Base-by-base conservation (phyloP, 2,888 invertebrate species). In the Troilus luridus region DNA sequence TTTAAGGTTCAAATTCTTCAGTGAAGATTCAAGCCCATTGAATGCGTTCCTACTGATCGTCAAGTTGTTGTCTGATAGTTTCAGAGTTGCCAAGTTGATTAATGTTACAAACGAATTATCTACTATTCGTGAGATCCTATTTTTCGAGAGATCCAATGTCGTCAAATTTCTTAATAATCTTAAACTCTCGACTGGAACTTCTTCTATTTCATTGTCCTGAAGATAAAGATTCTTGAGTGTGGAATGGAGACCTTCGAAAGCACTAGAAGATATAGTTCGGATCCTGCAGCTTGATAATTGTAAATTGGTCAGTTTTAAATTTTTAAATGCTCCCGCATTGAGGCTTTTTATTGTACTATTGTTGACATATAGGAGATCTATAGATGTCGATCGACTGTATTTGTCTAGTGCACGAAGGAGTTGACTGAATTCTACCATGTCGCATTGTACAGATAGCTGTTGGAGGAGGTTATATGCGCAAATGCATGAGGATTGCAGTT, bases 1-100 rank as follows among this genome's bases (percentile, higher is more conserved):
- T 95, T 98, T 98, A 64, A 98, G 95, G 94, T 98, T 98, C 88
- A 98, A 95, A 94, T 98, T 98, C 94, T 98, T 98, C 85, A 98
- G 94, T 19, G 96, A 96, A 91, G 95, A 95, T 93, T 98, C 98
- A 92, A 98, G 95, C 3, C 98, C 98, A n/a, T 95, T 95, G 91
- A 98, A 96, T 9, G 98, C 96, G 89, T 95, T 95, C 0, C 95
- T 93, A 7, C 96, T 95, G 92, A 98, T 94, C 8, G 97, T 97
- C 0, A 98, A 95, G 94, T 98, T 98, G 94, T 98, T 98, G 93
- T 98, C 98, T 8, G 98, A 97, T 90, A 98, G 94, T 94, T 98
- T 98, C 21, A 98, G 94, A 0, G 98, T 98, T 24, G 97, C 96
- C 90, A 98, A 94, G 93, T 96, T 97, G 85, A 94, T 95, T 21